Percentiles rank a stretch among this genome's conserved stretches.
These are phyloP conservation scores for Spicauda simplicius DNA, from an alignment of 2,888 invertebrate genomes.

Conservation along the genomic window DNA sequence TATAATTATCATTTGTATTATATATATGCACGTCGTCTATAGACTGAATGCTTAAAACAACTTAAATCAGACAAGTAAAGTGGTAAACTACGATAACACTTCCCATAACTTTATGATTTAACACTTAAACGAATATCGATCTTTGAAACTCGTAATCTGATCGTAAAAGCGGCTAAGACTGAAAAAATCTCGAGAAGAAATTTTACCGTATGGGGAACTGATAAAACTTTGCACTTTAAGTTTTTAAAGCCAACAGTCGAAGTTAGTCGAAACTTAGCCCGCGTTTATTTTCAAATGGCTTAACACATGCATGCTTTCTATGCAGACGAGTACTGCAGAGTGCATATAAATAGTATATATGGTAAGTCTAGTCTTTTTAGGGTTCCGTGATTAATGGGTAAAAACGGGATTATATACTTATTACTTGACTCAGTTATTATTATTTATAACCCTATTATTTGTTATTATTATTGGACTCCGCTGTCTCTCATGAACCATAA, in stretches of 20 bases:
- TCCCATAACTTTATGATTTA: background rate
- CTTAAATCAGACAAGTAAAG: background rate
- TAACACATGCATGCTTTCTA: slow-evolving; percentile 9
- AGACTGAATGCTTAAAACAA: too few relatives aligned
- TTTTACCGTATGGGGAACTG: slow-evolving; percentile 22
- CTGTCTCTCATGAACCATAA: too few relatives aligned
- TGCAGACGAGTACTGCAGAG: background rate
- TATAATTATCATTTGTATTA: too few relatives aligned
- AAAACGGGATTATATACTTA: too few relatives aligned
- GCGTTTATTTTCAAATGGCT: slow-evolving; percentile 27
- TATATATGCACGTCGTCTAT: too few relatives aligned
- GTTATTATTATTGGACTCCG: too few relatives aligned
- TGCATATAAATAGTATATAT: slow-evolving; percentile 7
- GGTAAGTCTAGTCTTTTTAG: too few relatives aligned
- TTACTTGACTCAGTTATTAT: too few relatives aligned
- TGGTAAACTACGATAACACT: background rate
- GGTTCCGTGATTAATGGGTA: too few relatives aligned
- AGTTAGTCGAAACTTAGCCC: slow-evolving; percentile 25
- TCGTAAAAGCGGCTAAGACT: slow-evolving; percentile 15
- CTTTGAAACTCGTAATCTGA: slow-evolving; percentile 20
- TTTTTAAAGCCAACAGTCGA: slow-evolving; percentile 32
- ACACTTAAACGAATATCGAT: slow-evolving; percentile 13
- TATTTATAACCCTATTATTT: too few relatives aligned
- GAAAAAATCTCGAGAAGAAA: slow-evolving; percentile 10
- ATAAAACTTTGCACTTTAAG: slow-evolving; percentile 34